Conservation (phyloP, 2,797 vertebrate genomes). For the Halcyon badia region DNA sequence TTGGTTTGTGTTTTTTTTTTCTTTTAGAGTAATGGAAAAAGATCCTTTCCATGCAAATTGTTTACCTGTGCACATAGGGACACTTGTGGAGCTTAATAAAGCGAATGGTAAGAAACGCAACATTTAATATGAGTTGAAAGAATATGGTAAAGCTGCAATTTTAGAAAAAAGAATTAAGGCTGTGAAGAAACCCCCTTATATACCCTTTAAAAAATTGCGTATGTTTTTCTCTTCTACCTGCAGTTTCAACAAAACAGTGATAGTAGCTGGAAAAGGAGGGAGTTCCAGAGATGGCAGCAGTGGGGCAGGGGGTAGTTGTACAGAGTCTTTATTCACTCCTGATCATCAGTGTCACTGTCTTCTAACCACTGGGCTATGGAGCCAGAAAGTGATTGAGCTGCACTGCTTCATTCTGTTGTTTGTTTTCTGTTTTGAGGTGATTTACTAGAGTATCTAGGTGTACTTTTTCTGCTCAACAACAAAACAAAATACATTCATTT, state of each 20-base stretch:
- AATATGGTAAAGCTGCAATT: not conserved
- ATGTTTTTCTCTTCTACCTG: not conserved
- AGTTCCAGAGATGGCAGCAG: not conserved
- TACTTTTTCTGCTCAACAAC: not conserved
- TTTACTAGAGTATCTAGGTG: not conserved
- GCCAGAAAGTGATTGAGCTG: not conserved
- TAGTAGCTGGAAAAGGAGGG: not conserved
- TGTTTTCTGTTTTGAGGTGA: not conserved
- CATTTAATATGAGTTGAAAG: not conserved
- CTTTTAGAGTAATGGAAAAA: constrained; percentile 96
- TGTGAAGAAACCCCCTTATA: not conserved
- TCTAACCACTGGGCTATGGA: not conserved
- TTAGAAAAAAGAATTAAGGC: not conserved
- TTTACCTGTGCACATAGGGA: constrained; percentile 98
- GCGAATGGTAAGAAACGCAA: constrained; percentile 89
- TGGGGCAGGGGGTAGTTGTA: not conserved
- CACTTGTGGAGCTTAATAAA: constrained; percentile 97
- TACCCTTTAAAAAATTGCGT: not conserved
- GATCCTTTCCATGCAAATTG: constrained; percentile 98
- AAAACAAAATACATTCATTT: not conserved
- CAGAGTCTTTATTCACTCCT: not conserved
- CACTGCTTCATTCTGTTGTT: not conserved
- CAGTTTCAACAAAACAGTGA: not conserved
- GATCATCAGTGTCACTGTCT: not conserved
- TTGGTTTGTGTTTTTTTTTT: constrained; percentile 28